These are phyloP conservation scores for Macrophya annulata DNA, from an alignment of 2,888 invertebrate genomes.

Conservation along the genomic window DNA sequence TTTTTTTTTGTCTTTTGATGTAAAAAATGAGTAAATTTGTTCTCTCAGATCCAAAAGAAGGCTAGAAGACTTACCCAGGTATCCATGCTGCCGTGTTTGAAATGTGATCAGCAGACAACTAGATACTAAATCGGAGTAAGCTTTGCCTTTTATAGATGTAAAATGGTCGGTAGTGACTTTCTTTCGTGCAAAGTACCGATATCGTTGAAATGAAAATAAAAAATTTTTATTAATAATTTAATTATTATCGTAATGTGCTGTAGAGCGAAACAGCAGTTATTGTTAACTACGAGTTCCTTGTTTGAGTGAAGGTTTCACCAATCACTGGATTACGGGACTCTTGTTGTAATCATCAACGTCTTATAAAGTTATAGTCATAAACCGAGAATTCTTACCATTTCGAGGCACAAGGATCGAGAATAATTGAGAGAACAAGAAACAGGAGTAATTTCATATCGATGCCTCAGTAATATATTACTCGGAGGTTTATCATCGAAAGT, in stretches of 20 bases:
- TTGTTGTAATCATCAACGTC: neutral
- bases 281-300: slow-evolving; percentile 20
- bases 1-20: neutral
- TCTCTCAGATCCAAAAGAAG: neutral
- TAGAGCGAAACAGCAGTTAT: slow-evolving; percentile 44
- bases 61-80: slow-evolving; percentile 71
- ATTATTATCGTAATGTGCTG: slow-evolving; percentile 72
- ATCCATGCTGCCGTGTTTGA: slow-evolving; percentile 71
- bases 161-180: slow-evolving; percentile 63
- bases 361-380: neutral
- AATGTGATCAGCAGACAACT: slow-evolving; percentile 70
- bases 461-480: neutral
- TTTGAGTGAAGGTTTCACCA: neutral
- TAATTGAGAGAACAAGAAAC: neutral
- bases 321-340: neutral
- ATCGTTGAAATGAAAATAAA: slow-evolving; percentile 70
- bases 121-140: slow-evolving; percentile 66
- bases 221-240: slow-evolving; percentile 70
- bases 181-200: slow-evolving; percentile 73
- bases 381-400: slow-evolving; percentile 24
- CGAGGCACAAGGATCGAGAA: neutral
- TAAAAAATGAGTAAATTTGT: neutral
- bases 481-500: neutral
- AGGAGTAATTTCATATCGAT: neutral
- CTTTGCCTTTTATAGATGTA: slow-evolving; percentile 73